Percentiles rank a stretch among this genome's conserved stretches.
Evolutionary conservation across 1,140 invertebrate species (phyloP).

Genomic region (Ganaspis sp.): DNA sequence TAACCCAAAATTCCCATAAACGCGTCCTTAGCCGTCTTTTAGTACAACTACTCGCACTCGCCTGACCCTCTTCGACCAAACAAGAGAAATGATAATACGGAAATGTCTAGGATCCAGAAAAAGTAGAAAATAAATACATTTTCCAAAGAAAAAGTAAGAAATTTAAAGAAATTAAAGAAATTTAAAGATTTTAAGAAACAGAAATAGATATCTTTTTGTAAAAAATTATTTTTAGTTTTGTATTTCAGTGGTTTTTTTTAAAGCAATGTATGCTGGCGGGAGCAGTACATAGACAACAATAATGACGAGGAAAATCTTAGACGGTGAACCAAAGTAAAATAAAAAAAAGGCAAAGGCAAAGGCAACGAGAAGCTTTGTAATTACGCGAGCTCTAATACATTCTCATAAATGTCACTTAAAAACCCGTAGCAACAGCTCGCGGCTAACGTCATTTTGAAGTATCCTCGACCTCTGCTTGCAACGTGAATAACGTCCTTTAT

Average conservation of each 20-base stretch:
- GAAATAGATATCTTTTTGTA: constrained; percentile 40
- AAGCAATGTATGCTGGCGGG: background rate
- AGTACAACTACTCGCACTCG: no score
- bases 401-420: constrained; percentile 66
- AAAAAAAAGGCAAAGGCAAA: constrained; percentile 46
- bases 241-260: background rate
- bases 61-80: no score
- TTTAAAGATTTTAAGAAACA: no score
- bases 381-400: constrained; percentile 63
- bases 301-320: constrained; percentile 25
- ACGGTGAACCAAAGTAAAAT: background rate
- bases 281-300: background rate
- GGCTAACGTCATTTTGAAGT: constrained; percentile 42
- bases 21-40: no score
- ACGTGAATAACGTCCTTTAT: constrained; percentile 47
- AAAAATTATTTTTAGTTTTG: background rate
- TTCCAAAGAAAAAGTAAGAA: no score
- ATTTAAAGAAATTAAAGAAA: no score
- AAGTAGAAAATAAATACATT: no score
- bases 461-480: constrained; percentile 16
- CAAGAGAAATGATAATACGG: no score
- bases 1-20: no score
- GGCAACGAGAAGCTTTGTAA: constrained; percentile 58
- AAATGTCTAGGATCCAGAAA: no score
- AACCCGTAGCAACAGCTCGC: constrained; percentile 38